These are phyloP conservation scores for Adineta ricciae DNA, from an alignment of 2,888 invertebrate genomes.

Conservation along the genomic window DNA sequence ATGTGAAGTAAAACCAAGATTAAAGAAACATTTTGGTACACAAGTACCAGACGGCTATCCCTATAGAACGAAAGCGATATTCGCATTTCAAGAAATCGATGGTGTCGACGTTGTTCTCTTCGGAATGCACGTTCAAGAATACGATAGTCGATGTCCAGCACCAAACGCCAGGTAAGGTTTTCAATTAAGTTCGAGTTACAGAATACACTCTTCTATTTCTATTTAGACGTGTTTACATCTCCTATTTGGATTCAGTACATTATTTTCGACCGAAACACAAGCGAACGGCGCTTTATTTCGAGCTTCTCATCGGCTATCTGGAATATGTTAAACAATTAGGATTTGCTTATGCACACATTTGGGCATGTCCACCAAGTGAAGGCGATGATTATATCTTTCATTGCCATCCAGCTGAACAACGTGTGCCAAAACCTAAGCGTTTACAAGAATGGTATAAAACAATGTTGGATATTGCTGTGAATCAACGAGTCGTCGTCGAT, in stretches of 20 bases:
- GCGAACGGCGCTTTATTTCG: slow-evolving; percentile 95
- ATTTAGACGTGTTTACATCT: slow-evolving; percentile 77
- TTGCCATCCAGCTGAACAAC: slow-evolving; percentile 97
- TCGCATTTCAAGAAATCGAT: slow-evolving; percentile 97
- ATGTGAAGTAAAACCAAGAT: slow-evolving; percentile 92
- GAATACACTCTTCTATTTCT: neutral
- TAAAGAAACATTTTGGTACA: slow-evolving; percentile 52
- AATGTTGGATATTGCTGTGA: slow-evolving; percentile 94
- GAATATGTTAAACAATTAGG: slow-evolving; percentile 96
- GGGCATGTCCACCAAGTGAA: slow-evolving; percentile 99
- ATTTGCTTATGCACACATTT: slow-evolving; percentile 99
- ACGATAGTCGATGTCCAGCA: slow-evolving; percentile 85
- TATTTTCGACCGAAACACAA: slow-evolving; percentile 95
- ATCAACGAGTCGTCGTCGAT: slow-evolving; percentile 92
- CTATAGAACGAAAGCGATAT: slow-evolving; percentile 91
- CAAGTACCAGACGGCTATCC: slow-evolving; percentile 76
- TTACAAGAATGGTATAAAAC: slow-evolving; percentile 99
- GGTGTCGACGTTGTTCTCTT: slow-evolving; percentile 98
- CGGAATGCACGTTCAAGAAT: slow-evolving; percentile 99
- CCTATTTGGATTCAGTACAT: slow-evolving; percentile 96
- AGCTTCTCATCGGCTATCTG: slow-evolving; percentile 92
- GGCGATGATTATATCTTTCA: slow-evolving; percentile 99
- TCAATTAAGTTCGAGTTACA: no score
- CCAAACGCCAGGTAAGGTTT: slow-evolving; percentile 66
- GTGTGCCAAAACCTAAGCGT: slow-evolving; percentile 97